phyloP scores from a whole-genome alignment of 2,888 invertebrate genomes.

The Tachystola acroxantha region DNA sequence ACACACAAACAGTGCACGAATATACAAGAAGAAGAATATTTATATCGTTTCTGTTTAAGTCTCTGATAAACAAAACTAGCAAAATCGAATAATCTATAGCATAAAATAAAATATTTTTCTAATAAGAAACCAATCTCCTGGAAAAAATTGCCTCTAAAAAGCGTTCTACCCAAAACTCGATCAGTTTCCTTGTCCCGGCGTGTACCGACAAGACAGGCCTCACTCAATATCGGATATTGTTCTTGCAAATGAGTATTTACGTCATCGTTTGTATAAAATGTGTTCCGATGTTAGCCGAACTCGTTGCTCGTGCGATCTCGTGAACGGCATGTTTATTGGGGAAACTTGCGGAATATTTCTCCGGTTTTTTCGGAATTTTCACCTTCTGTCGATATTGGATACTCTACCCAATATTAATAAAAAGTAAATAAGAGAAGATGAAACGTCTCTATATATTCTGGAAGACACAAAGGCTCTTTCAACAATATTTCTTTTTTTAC shows the following conservation, averaged over 20 bases:
- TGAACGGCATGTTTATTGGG: constrained; percentile 30
- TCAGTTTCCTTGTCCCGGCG: constrained; percentile 24
- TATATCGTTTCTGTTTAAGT: constrained; percentile 3
- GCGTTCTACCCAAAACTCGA: background rate
- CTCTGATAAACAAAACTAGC: constrained; percentile 3
- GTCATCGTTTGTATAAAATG: constrained; percentile 74
- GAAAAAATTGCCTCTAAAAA: constrained; percentile 5
- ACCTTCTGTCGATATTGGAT: constrained; percentile 12
- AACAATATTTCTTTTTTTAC: too few species aligned
- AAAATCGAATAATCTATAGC: constrained; percentile 4
- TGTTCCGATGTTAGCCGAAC: constrained; percentile 42
- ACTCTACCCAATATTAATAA: too few species aligned
- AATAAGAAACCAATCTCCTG: constrained; percentile 6
- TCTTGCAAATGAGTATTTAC: constrained; percentile 76
- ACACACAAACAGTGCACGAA: background rate
- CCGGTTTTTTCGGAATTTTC: constrained; percentile 15
- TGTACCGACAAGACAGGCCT: constrained; percentile 65
- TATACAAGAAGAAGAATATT: too few species aligned
- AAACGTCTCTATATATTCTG: too few species aligned
- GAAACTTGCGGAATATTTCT: constrained; percentile 29
- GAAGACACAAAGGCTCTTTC: too few species aligned
- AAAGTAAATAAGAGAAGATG: too few species aligned
- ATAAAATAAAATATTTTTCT: too few species aligned
- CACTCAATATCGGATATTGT: constrained; percentile 78
- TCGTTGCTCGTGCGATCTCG: constrained; percentile 38